phyloP scores from a whole-genome alignment of 1,140 invertebrate genomes.

The Phymastichus coffea region DNA sequence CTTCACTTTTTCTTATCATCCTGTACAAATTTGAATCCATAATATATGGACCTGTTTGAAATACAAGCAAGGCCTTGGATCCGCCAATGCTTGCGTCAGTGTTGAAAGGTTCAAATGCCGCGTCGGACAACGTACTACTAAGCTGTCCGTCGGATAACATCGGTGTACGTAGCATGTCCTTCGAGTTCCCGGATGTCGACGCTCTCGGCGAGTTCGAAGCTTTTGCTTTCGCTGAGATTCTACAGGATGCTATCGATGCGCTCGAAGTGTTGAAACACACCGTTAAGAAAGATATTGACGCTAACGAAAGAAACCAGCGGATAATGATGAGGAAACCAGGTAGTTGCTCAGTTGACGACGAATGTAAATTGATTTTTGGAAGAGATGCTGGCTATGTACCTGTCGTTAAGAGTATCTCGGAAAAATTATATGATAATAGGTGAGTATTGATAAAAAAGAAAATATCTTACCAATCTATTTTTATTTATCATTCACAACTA shows the following conservation, averaged over 20 bases:
- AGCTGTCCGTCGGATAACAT: constrained; percentile 36
- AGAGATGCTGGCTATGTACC: constrained; percentile 32
- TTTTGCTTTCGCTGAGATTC: neutral
- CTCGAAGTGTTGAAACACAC: neutral
- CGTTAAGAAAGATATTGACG: no score
- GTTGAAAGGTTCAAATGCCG: no score
- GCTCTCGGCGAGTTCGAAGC: constrained; percentile 32
- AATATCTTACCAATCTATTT: no score
- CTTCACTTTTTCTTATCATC: neutral
- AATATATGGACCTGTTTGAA: no score
- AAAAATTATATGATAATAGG: constrained; percentile 44
- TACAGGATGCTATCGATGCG: neutral
- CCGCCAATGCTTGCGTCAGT: no score
- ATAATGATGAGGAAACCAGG: constrained; percentile 1
- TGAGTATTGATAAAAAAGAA: no score
- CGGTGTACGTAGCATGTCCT: constrained; percentile 27
- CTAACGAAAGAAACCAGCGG: no score
- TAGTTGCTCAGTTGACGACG: constrained; percentile 30
- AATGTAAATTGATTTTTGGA: constrained; percentile 31
- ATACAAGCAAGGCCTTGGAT: no score
- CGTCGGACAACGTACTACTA: no score
- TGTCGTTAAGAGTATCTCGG: constrained; percentile 14
- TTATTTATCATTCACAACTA: no score
- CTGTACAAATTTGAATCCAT: no score
- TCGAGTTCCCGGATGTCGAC: constrained; percentile 25